Percentiles rank a stretch among this genome's conserved stretches.
Evolutionary conservation across 2,888 invertebrate genomes (phyloP).

Genomic region (Geophilus truncorum): DNA sequence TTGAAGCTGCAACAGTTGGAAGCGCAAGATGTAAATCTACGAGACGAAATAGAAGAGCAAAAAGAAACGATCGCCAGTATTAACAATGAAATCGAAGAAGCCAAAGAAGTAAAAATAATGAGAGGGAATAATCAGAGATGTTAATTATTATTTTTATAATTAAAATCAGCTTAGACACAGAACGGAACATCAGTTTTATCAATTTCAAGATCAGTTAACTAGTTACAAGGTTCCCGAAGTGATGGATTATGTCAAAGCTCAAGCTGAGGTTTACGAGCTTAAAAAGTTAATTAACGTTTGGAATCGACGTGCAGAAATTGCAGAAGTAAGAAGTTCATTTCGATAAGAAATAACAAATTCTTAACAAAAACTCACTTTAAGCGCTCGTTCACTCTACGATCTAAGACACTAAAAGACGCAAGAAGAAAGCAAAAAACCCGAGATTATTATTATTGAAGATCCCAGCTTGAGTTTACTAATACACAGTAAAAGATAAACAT

Average conservation of each 20-base stretch:
- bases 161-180: not conserved
- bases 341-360: no score
- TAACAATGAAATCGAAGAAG: not conserved
- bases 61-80: not conserved
- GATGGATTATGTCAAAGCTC: constrained; percentile 21
- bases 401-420: no score
- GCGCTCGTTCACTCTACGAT: no score
- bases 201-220: not conserved
- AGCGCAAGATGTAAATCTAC: not conserved
- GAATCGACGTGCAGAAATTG: not conserved
- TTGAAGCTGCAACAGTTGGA: not conserved
- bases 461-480: no score
- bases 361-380: no score
- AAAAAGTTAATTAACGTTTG: not conserved
- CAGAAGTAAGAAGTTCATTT: not conserved
- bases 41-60: not conserved
- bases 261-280: constrained; percentile 30
- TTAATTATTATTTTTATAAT: not conserved
- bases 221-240: constrained; percentile 11
- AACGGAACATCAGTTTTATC: not conserved
- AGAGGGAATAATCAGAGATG: not conserved
- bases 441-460: no score
- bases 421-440: no score
- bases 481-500: no score
- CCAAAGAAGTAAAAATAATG: not conserved